These are phyloP conservation scores for Glareola pratincola DNA, from an alignment of 2,113 vertebrate genomes.

Conservation along the genomic window DNA sequence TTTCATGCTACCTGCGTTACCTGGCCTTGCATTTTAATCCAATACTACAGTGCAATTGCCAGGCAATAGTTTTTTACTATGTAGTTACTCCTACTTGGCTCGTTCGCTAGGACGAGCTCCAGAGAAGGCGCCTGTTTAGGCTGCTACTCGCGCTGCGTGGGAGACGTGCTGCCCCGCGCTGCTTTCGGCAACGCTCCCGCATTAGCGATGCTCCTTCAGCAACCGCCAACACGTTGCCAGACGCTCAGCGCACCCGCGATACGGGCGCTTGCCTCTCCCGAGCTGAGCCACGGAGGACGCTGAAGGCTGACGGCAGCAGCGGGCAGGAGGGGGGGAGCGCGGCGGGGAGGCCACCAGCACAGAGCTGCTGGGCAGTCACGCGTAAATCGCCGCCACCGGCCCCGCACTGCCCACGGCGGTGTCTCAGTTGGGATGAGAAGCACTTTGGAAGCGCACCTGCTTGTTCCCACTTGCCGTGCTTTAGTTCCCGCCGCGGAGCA, in stretches of 20 bases:
- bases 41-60: not conserved
- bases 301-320: not conserved
- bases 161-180: not conserved
- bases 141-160: not conserved
- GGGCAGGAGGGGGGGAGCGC: rapidly evolving
- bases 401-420: rapidly evolving
- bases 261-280: not conserved
- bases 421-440: not conserved
- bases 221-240: not conserved
- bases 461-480: not conserved
- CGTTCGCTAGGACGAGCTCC: not conserved
- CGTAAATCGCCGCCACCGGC: not conserved
- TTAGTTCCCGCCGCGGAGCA: not conserved
- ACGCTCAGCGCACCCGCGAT: rapidly evolving
- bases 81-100: not conserved
- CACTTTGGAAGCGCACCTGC: not conserved
- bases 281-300: rapidly evolving
- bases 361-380: not conserved
- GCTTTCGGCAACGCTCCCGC: not conserved
- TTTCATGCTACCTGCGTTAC: not conserved
- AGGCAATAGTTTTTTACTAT: not conserved
- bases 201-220: not conserved
- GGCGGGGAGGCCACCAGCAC: not conserved
- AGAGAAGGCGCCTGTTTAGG: not conserved
- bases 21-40: not conserved